Evolutionary conservation across 2,113 vertebrate species (phyloP).

Genomic region (Brienomyrus brachyistius): DNA sequence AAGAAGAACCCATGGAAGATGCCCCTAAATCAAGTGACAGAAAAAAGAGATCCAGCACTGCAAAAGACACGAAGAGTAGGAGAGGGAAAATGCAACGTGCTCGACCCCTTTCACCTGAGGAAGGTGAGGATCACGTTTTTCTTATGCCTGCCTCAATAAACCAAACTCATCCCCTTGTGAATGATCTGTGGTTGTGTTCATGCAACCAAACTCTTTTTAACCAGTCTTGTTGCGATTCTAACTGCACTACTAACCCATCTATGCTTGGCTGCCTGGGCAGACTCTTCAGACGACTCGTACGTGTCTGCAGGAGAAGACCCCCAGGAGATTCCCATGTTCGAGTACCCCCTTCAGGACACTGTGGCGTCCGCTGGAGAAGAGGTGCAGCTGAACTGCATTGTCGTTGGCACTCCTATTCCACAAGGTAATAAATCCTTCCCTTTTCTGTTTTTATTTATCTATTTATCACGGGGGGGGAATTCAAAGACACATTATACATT

Average conservation of each 20-base stretch:
- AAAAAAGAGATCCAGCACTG: constrained; percentile 42
- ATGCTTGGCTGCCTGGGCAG: constrained; percentile 51
- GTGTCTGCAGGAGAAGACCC: constrained; percentile 93
- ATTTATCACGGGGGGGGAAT: not conserved
- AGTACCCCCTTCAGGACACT: constrained; percentile 77
- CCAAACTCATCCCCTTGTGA: not conserved
- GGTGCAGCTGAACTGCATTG: constrained; percentile 80
- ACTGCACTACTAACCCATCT: constrained; percentile 2
- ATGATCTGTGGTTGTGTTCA: not conserved
- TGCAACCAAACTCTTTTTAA: not conserved
- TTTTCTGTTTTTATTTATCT: not conserved
- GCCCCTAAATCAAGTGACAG: constrained; percentile 45
- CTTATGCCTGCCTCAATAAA: constrained; percentile 13
- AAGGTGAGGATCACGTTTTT: constrained; percentile 60
- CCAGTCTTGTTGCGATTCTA: not conserved
- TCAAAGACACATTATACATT: not conserved
- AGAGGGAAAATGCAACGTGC: constrained; percentile 77
- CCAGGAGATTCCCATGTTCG: constrained; percentile 86
- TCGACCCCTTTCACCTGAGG: constrained; percentile 80
- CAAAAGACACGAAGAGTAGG: constrained; percentile 68
- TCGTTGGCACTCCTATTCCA: constrained; percentile 79
- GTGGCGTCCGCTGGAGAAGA: constrained; percentile 69
- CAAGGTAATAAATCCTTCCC: constrained; percentile 64
- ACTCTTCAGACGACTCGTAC: constrained; percentile 94
- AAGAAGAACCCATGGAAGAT: constrained; percentile 59